Base-by-base conservation (phyloP, 2,113 vertebrate genomes). In the Notarius lentiginosus region DNA sequence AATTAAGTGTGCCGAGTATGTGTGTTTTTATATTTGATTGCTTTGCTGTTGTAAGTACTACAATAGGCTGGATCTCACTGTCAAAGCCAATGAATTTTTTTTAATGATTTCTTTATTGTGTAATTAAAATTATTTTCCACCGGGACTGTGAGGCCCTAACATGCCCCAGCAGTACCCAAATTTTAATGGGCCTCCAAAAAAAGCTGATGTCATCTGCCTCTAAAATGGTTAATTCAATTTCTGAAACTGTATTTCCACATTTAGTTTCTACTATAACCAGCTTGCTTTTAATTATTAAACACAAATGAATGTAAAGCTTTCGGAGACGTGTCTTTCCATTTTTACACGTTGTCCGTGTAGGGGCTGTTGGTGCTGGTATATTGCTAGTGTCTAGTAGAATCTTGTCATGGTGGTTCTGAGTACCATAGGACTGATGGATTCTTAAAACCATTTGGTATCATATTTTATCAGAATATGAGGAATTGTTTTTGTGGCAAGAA, bases 311-410 rank as follows among this genome's bases (percentile, higher is more conserved):
- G 20, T 61, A 82, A 73, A 61, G 6, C 17, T 82, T 81, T 75
- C 41, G 51, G n/a, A 82, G 66, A 63, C 77, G 10, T 1, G 0
- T 22, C 55, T 58, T 68, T 81, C 30, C 12, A 20, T 17, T 17
- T 86, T 61, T 61, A 49, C 60, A 73, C 34, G 30, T 60, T 49
- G 63, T 56, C 65, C 61, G 65, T 72, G 6, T 82, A 82, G 41
- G 56, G 79, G 41, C 73, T 20, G 55, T 27, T 61, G 85, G 85
- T 87, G 79, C 79, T 63, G 68, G 66, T 87, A 49, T 82, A 27
- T 51, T 72, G 34, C 75, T 86, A 34, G 22, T 41, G 27, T 68
- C n/a, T 70, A 70, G 2, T 51, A 86, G 66, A 68, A 86, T 53
- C 76, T 20, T 47, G 12, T 34, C 75, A 63, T 66, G 27, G 75